Evolutionary conservation across 2,888 invertebrate genomes (phyloP).

Genomic region (Andrena camellia): DNA sequence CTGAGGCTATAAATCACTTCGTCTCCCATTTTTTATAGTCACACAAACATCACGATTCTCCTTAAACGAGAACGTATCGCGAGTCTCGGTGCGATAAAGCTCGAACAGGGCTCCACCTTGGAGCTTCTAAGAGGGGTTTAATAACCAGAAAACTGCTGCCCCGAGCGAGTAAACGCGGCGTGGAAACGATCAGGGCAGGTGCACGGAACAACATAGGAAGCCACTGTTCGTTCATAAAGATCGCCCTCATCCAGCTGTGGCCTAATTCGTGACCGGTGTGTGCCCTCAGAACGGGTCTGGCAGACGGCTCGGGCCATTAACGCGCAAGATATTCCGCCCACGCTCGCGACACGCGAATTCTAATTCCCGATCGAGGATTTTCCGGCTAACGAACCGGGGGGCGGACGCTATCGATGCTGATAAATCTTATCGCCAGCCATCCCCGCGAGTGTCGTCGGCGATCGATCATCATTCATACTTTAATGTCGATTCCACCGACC

Average conservation of each 20-base stretch:
- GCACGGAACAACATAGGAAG: conserved; percentile 51
- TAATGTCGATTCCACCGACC: neutral
- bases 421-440: conserved; percentile 49
- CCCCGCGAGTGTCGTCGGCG: neutral
- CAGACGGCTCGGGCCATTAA: conserved; percentile 67
- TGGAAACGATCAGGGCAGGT: conserved; percentile 62
- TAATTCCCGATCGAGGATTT: conserved; percentile 58
- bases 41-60: too few relatives aligned
- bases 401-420: conserved; percentile 55
- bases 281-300: conserved; percentile 38
- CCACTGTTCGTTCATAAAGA: conserved; percentile 58
- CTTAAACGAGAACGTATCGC: too few relatives aligned
- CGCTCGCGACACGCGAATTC: conserved; percentile 63
- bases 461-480: conserved; percentile 28
- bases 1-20: too few relatives aligned
- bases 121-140: conserved; percentile 14
- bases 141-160: conserved; percentile 55
- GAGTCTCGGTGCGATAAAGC: too few relatives aligned
- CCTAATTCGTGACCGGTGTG: conserved; percentile 69
- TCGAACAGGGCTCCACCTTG: too few relatives aligned
- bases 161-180: conserved; percentile 43
- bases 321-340: conserved; percentile 64
- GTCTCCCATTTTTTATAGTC: too few relatives aligned
- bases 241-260: conserved; percentile 72
- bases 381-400: neutral